Base-by-base conservation (phyloP, 2,113 vertebrate genomes). In the Channa maculata region DNA sequence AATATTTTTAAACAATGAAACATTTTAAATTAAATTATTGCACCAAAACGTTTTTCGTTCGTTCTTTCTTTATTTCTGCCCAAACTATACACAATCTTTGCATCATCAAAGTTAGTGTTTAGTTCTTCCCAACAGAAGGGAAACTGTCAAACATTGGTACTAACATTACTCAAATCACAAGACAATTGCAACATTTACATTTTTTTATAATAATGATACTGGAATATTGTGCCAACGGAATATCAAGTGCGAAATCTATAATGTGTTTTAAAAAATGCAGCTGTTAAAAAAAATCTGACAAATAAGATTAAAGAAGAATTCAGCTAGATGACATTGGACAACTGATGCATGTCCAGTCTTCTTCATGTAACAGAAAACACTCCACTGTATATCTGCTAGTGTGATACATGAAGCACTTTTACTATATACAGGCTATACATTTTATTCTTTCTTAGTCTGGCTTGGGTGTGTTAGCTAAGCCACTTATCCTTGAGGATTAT, bases 61-160 rank as follows among this genome's bases (percentile, higher is more conserved):
- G 13, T 36, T 44, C 12, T 84, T 86, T 85, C 87, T 84, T 88
- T 46, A 50, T 51, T 77, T 77, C 43, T 76, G 8, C 66, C 83
- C 67, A 85, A 24, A 24, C 6, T 65, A 7, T 41, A 61, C 66
- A 75, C 45, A 75, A n/a, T 12, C 5, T 43, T 45, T 61, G 33
- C 48, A 46, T 58, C 4, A 63, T 49, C 11, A 65, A 57, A 54
- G 44, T 6, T 8, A 2, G 3, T 37, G 9, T 39, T 61, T 59
- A 58, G 33, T 37, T 3, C 14, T 53, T 44, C 48, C 45, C 0
- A 71, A 66, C 13, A 39, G 4, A 67, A 53, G 33, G 61, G 36
- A 64, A 77, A 14, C 8, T 46, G 6, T n/a, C 66, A 24, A 1
- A 33, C 41, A 57, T 6, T 10, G 34, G 5, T 63, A 5, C 4